Percentiles rank a stretch among this genome's conserved stretches.
Conservation (phyloP, 2,888 invertebrate species). For the Leptinotarsa rubiginosa region DNA sequence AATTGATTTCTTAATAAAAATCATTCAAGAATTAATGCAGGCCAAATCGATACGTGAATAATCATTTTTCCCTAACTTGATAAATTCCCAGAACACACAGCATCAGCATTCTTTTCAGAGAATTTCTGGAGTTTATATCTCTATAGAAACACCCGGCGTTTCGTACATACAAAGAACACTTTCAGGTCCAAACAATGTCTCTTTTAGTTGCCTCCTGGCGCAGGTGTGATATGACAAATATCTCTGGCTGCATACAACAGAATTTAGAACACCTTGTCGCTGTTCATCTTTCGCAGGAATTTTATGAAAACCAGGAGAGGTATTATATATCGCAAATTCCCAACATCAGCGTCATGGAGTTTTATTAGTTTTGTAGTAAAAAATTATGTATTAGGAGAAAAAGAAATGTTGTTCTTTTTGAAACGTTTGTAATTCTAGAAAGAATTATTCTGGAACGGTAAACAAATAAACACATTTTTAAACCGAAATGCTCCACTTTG, state of each 20-base stretch:
- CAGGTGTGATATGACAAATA: slow-evolving; percentile 34
- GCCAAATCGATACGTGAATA: too few species aligned
- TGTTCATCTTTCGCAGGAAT: slow-evolving; percentile 36
- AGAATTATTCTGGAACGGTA: neutral
- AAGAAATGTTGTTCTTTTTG: neutral
- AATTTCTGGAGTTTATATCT: too few species aligned
- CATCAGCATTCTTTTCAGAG: neutral
- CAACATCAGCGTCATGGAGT: slow-evolving; percentile 8
- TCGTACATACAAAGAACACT: neutral
- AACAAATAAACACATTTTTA: neutral
- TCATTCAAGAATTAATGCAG: too few species aligned
- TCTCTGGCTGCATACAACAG: slow-evolving; percentile 33
- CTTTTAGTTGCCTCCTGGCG: slow-evolving; percentile 18
- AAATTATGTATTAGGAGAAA: slow-evolving; percentile 1
- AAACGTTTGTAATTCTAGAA: neutral
- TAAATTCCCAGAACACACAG: neutral
- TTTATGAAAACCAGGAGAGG: slow-evolving; percentile 28
- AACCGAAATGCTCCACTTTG: too few species aligned
- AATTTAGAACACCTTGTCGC: slow-evolving; percentile 35
- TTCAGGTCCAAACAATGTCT: slow-evolving; percentile 2
- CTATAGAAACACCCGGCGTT: neutral
- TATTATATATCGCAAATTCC: slow-evolving; percentile 8
- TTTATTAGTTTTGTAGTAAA: slow-evolving; percentile 5
- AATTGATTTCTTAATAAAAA: too few species aligned
- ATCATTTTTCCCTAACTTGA: neutral